phyloP scores from a whole-genome alignment of 2,797 vertebrate genomes.

The Bovichtus diacanthus region DNA sequence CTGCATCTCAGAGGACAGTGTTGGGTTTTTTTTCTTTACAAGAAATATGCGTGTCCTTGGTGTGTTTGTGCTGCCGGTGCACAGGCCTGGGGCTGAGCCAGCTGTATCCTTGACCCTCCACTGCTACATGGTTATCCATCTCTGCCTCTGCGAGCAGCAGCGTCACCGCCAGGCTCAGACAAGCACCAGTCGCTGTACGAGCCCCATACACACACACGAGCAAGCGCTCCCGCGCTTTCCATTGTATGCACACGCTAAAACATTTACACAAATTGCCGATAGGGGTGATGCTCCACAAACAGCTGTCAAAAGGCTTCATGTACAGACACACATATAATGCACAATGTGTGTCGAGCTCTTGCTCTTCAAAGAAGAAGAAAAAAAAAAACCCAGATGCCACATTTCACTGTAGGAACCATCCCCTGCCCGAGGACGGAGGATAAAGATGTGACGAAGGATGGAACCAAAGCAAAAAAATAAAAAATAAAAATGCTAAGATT shows the following conservation, averaged over 20 bases:
- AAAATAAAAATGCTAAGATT: neutral
- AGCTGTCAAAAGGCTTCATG: conserved; percentile 1
- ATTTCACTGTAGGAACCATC: neutral
- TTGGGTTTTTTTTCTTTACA: neutral
- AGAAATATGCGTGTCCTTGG: neutral
- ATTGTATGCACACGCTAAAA: neutral
- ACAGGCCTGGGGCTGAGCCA: conserved; percentile 12
- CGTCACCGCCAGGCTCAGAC: conserved; percentile 27
- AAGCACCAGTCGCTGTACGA: conserved; percentile 15
- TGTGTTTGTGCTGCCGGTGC: conserved; percentile 21
- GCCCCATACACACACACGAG: neutral
- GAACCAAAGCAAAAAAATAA: neutral
- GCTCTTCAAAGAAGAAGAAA: neutral
- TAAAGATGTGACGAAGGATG: conserved; percentile 14
- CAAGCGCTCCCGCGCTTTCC: neutral
- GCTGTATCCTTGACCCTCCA: conserved; percentile 51
- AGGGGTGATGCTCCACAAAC: neutral
- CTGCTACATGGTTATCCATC: conserved; percentile 51
- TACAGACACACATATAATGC: neutral
- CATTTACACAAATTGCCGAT: neutral
- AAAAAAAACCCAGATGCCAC: neutral
- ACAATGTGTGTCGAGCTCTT: conserved; percentile 1
- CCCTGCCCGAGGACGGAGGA: conserved; percentile 14
- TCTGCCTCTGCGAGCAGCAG: conserved; percentile 33
- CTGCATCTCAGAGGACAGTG: neutral